These are phyloP conservation scores for Ceratina australensis DNA, from an alignment of 1,140 invertebrate species.

Conservation along the genomic window DNA sequence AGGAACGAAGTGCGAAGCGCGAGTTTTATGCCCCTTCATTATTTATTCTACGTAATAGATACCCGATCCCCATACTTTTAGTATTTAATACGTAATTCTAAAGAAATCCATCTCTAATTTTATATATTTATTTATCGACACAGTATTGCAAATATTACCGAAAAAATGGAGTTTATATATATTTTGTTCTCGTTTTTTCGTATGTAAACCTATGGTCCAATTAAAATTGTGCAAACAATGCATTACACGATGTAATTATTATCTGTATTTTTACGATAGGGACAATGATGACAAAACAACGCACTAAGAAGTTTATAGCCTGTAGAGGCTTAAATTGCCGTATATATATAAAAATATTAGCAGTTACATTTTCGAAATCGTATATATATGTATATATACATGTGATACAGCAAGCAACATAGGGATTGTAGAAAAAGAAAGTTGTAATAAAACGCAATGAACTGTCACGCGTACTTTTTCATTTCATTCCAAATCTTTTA, in stretches of 20 bases:
- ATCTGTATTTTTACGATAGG: slow-evolving; percentile 46
- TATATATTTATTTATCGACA: slow-evolving; percentile 37
- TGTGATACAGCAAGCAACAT: slow-evolving; percentile 31
- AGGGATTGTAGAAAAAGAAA: slow-evolving; percentile 52
- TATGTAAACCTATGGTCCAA: slow-evolving; percentile 48
- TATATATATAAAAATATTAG: slow-evolving; percentile 41
- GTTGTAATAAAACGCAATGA: slow-evolving; percentile 55
- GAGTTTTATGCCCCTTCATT: slow-evolving; percentile 17
- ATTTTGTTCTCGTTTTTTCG: slow-evolving; percentile 25
- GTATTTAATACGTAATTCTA: too few relatives aligned
- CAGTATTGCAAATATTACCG: slow-evolving; percentile 34
- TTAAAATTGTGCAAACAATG: slow-evolving; percentile 39
- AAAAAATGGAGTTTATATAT: slow-evolving; percentile 22
- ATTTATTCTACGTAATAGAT: slow-evolving; percentile 16
- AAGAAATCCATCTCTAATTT: slow-evolving; percentile 4
- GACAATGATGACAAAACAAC: slow-evolving; percentile 27
- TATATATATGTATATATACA: slow-evolving; percentile 42
- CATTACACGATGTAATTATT: slow-evolving; percentile 23
- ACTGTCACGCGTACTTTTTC: slow-evolving; percentile 2
- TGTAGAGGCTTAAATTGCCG: slow-evolving; percentile 56
- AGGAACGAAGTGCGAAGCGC: neutral
- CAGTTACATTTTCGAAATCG: slow-evolving; percentile 49
- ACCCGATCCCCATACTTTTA: too few relatives aligned
- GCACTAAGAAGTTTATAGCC: slow-evolving; percentile 41
- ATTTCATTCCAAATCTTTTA: neutral